Conservation (phyloP, 2,888 invertebrate genomes). For the Papilio elwesi region DNA sequence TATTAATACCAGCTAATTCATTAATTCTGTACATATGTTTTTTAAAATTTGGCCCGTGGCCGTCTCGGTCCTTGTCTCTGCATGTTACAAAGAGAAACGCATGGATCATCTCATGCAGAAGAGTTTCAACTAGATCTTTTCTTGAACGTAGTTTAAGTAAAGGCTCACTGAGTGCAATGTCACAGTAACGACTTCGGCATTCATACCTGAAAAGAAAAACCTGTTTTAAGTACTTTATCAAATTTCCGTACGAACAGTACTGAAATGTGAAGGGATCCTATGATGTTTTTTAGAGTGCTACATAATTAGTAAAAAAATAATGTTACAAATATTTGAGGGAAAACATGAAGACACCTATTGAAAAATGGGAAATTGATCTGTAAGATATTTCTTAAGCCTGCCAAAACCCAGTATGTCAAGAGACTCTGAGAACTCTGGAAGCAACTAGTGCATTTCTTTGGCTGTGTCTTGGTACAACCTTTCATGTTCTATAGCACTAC, state of each 20-base stretch:
- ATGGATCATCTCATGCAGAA: slow-evolving; percentile 99
- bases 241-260: not conserved
- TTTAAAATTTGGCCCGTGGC: slow-evolving; percentile 97
- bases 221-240: not conserved
- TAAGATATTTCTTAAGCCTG: too few relatives aligned
- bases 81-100: slow-evolving; percentile 96
- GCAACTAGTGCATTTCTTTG: too few relatives aligned
- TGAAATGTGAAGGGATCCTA: too few relatives aligned
- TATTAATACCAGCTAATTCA: slow-evolving; percentile 91
- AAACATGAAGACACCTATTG: too few relatives aligned
- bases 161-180: slow-evolving; percentile 94
- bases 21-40: slow-evolving; percentile 98
- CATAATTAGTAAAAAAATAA: too few relatives aligned
- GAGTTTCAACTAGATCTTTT: slow-evolving; percentile 97
- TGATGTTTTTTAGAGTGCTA: too few relatives aligned
- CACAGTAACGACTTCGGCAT: slow-evolving; percentile 89
- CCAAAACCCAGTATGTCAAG: too few relatives aligned
- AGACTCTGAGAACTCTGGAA: too few relatives aligned
- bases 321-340: too few relatives aligned
- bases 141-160: slow-evolving; percentile 95
- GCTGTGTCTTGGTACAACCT: too few relatives aligned
- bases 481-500: too few relatives aligned
- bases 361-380: too few relatives aligned
- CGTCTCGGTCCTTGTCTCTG: slow-evolving; percentile 93
- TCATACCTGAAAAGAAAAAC: slow-evolving; percentile 84